These are phyloP conservation scores for Oasisia sp. DNA, from an alignment of 2,888 invertebrate genomes.

Conservation along the genomic window DNA sequence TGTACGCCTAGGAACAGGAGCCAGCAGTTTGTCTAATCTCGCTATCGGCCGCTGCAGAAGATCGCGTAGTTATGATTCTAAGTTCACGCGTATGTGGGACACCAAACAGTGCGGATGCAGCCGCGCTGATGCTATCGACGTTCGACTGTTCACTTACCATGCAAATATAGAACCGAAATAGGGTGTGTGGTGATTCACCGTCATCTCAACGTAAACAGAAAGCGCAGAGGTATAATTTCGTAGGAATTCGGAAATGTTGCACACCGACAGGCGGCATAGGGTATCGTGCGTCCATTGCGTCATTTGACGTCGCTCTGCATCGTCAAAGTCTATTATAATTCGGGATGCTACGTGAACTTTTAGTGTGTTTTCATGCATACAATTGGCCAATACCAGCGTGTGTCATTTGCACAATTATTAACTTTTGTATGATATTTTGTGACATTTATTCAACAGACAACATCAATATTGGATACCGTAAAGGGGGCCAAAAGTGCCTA, in stretches of 20 bases:
- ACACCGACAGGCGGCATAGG: not conserved
- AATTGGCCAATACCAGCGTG: too few species aligned
- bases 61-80: not conserved
- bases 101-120: not conserved
- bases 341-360: too few species aligned
- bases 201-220: not conserved
- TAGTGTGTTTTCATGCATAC: too few species aligned
- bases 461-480: too few species aligned
- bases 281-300: not conserved
- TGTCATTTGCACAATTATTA: too few species aligned
- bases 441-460: too few species aligned
- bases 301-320: not conserved
- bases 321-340: too few species aligned
- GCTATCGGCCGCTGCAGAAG: not conserved
- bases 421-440: too few species aligned
- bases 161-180: not conserved
- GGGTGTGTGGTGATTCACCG: not conserved
- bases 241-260: slow-evolving; percentile 11
- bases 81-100: slow-evolving; percentile 7
- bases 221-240: slow-evolving; percentile 13
- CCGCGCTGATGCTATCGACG: not conserved
- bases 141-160: not conserved
- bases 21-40: not conserved
- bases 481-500: too few species aligned
- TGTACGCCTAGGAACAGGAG: not conserved